Evolutionary conservation across 37 sponge, comb jelly and placozoan species (phyloP).

Genomic region (Bolinopsis microptera): DNA sequence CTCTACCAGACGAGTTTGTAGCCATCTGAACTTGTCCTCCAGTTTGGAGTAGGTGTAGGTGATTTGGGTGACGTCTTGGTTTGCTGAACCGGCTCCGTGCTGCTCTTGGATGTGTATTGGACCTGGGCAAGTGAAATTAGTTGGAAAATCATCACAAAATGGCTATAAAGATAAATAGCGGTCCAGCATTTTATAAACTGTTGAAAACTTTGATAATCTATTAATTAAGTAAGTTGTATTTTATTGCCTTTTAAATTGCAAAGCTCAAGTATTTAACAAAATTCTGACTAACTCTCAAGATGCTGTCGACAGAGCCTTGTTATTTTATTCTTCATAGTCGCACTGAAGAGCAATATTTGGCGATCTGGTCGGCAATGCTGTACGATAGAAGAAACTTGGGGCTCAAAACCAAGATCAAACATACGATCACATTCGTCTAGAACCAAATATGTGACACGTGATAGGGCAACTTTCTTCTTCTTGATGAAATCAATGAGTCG

Average conservation of each 20-base stretch:
- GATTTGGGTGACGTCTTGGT: slow-evolving; percentile 92
- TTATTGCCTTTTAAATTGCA: too few species aligned
- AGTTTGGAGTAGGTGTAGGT: slow-evolving; percentile 71
- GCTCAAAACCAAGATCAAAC: slow-evolving; percentile 97
- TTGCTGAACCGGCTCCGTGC: slow-evolving; percentile 69
- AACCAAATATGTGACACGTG: slow-evolving; percentile 89
- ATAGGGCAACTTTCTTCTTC: slow-evolving; percentile 79
- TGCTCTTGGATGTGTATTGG: slow-evolving; percentile 29
- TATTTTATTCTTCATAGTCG: slow-evolving; percentile 92
- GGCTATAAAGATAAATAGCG: neutral
- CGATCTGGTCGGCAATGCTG: slow-evolving; percentile 18
- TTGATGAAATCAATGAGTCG: slow-evolving; percentile 94
- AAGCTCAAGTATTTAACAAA: too few species aligned
- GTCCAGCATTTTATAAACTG: neutral
- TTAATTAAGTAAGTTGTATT: too few species aligned
- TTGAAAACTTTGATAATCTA: too few species aligned
- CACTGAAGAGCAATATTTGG: slow-evolving; percentile 84
- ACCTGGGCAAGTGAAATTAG: neutral
- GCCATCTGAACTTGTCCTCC: slow-evolving; percentile 92
- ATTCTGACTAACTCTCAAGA: neutral
- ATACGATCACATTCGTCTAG: slow-evolving; percentile 99
- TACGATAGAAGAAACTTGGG: slow-evolving; percentile 6
- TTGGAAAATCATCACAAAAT: neutral
- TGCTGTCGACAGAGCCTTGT: slow-evolving; percentile 78
- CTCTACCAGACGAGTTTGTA: slow-evolving; percentile 78